Conservation (phyloP, 1,140 invertebrate species). For the Caenorhabditis briggsae region DNA sequence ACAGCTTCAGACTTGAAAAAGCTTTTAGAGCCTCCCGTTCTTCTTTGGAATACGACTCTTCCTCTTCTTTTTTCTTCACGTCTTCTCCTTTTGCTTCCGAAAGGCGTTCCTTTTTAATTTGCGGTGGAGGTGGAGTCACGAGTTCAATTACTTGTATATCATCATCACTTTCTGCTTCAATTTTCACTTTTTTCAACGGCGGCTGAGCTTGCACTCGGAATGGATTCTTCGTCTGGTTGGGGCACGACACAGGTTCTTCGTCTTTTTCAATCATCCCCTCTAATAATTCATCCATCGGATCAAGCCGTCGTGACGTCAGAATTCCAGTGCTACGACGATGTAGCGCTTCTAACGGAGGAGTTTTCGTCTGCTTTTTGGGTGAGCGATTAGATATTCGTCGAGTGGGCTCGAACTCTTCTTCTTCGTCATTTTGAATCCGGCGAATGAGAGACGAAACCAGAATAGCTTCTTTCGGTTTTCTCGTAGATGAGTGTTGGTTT, state of each 20-base stretch:
- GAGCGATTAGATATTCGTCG: background rate
- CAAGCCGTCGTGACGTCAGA: background rate
- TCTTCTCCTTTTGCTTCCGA: background rate
- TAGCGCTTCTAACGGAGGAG: background rate
- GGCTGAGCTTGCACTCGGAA: background rate
- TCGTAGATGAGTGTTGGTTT: background rate
- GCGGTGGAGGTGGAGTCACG: background rate
- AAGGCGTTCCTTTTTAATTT: background rate
- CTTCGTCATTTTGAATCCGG: background rate
- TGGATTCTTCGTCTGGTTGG: background rate
- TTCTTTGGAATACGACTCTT: background rate
- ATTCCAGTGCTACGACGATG: background rate
- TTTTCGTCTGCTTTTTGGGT: background rate
- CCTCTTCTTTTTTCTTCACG: background rate
- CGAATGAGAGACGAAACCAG: background rate
- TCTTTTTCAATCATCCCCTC: slow-evolving; percentile 39
- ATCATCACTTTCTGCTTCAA: slow-evolving; percentile 27
- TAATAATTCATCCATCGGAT: slow-evolving; percentile 46
- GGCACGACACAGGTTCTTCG: background rate
- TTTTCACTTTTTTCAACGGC: slow-evolving; percentile 12
- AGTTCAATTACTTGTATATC: slow-evolving; percentile 27
- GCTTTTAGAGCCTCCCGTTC: background rate
- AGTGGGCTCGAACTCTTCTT: background rate
- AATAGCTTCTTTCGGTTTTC: background rate
- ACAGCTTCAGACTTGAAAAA: background rate